phyloP scores from a whole-genome alignment of 2,113 vertebrate species.

The Alosa alosa region DNA sequence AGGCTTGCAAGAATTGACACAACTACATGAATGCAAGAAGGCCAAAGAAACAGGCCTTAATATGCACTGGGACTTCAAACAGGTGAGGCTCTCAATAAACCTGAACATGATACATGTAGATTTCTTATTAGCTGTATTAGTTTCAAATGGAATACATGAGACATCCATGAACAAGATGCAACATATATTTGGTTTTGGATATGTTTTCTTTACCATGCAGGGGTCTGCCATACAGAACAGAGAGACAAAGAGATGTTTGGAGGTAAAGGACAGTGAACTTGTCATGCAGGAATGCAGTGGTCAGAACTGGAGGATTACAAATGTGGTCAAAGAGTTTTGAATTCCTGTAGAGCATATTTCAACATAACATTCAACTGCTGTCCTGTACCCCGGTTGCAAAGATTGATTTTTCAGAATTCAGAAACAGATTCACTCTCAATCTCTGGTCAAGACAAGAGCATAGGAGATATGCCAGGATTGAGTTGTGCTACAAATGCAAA shows the following conservation, averaged over 20 bases:
- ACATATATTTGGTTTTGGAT: neutral
- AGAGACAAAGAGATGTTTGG: constrained; percentile 65
- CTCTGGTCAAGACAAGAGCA: too few species aligned
- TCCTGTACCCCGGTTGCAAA: too few species aligned
- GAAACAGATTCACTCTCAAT: too few species aligned
- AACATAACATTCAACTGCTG: too few species aligned
- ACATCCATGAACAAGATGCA: neutral
- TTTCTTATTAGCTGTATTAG: neutral
- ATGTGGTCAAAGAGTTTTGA: constrained; percentile 54
- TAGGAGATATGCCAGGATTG: too few species aligned
- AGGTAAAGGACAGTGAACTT: constrained; percentile 51
- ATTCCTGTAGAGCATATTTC: neutral
- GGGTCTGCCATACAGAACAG: constrained; percentile 62
- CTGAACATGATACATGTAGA: neutral
- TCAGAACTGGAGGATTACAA: constrained; percentile 66
- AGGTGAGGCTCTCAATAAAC: constrained; percentile 51
- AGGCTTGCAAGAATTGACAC: constrained; percentile 35
- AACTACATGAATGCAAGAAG: constrained; percentile 52
- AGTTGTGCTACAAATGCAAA: too few species aligned
- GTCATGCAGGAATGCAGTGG: constrained; percentile 59
- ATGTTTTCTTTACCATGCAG: constrained; percentile 43
- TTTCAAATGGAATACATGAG: neutral
- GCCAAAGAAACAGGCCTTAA: constrained; percentile 50
- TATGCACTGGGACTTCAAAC: constrained; percentile 70
- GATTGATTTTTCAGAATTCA: too few species aligned